Evolutionary conservation across 2,888 invertebrate species (phyloP), one percentile per base, ranked within the genome.

Genomic region (Leptinotarsa tumamoca): DNA sequence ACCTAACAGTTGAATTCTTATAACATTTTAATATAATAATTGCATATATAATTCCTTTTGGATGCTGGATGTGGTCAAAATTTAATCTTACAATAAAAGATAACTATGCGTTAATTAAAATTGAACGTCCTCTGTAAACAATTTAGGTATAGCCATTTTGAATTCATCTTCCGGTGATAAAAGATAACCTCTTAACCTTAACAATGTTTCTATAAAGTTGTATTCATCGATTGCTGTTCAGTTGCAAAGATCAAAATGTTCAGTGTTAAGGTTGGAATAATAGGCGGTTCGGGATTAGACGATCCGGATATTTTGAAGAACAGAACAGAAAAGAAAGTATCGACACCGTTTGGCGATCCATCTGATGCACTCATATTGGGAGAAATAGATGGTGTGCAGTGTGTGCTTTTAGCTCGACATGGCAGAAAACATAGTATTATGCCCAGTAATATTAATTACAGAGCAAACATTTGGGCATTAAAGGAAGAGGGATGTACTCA

Each of bases 261-360:
- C 17, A 13, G 33, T 43, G 33, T 70, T 50, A 70, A 98, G 96
- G 93, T 99, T 85, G 99, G 98, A 68, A 98, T 99, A 72, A 98
- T 99, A 86, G 98, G 98, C 17, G 99, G 99, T 0, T 95, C 98
- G 15, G 99, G 99, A 0, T 90, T 99, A 73, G 96, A 97, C 85
- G 94, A 98, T 88, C 95, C 97, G 0, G 90, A 92, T 75, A 91
- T 98, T 72, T 90, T 99, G 68, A 92, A 94, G 86, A 91, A 94
- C 82, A 91, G 93, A 13, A 88, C 88, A 2, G 94, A 94, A 86
- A 91, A 90, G 71, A 83, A 85, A 14, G 91, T 96, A 0, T 89
- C 88, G 1, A 98, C 97, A 0, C 95, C 89, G 89, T 80, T 96
- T 81, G 98, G 98, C 1, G 87, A 90, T 70, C 96, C 98, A 0